A percentile compares a stretch with the other conserved stretches of the same genome.
phyloP scores from a whole-genome alignment of 2,113 vertebrate genomes.

The Vicugna pacos region DNA sequence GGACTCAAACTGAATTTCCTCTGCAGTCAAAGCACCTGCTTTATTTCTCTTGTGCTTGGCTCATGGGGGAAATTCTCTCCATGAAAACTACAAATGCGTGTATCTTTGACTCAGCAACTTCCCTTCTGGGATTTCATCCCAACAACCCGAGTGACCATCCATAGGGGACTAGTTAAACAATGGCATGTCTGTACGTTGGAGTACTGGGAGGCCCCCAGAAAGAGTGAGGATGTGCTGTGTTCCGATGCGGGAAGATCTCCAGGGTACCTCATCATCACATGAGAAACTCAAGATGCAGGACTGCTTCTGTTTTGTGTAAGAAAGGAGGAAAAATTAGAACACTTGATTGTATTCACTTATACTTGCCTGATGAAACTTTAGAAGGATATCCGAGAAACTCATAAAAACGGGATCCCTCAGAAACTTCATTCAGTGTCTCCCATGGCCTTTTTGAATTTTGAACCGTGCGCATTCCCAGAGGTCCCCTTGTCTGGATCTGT shows the following conservation, averaged over 20 bases:
- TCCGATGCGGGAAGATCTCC: rapidly evolving
- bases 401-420: rapidly evolving
- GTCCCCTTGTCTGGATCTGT: neutral
- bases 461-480: rapidly evolving
- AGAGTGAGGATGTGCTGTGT: rapidly evolving
- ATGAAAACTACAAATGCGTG: neutral
- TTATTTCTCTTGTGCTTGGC: neutral
- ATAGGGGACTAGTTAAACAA: neutral
- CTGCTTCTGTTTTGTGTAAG: neutral
- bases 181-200: rapidly evolving
- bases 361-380: neutral
- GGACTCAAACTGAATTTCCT: neutral
- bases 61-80: neutral
- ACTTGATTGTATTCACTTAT: neutral
- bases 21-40: neutral
- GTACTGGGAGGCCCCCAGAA: neutral
- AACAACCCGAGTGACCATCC: neutral
- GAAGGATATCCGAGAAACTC: neutral
- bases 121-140: neutral
- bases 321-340: neutral
- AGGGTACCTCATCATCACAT: rapidly evolving
- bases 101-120: neutral
- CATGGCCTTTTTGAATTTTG: neutral
- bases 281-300: neutral
- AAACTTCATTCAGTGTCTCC: neutral